Evolutionary conservation across 2,113 vertebrate genomes (phyloP), one percentile per base, ranked within the genome.

Genomic region (Leuciscus idus): DNA sequence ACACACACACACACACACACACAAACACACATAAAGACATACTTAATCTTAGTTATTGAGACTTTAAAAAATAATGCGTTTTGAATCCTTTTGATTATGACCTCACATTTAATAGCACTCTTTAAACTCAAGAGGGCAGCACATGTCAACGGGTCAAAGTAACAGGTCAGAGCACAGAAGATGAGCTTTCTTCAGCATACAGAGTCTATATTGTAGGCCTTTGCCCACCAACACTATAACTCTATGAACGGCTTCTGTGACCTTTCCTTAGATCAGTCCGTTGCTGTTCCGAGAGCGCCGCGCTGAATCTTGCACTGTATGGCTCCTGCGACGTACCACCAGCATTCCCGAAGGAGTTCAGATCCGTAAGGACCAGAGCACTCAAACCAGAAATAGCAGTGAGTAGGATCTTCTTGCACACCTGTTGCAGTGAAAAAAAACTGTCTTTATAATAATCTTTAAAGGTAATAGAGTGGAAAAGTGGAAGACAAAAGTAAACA

Each of bases 321-420:
- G 93, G 92, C 84, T 93, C 81, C 91, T 93, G 50, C 91, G 92
- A 87, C 92, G 92, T 89, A 89, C 88, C 2, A 83, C 91, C 81
- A 93, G 89, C 19, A 83, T 91, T 57, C 91, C 91, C 26, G 86
- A 92, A 76, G 77, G 83, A 48, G 75, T 36, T 23, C 72, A 87
- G 68, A 23, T 81, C 84, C 83, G 55, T 15, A 75, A 84, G 17
- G 88, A 84, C 66, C 84, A 87, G 61, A 78, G 88, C 6, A 81
- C 80, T 36, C 90, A 68, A 4, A 89, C 91, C 66, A 77, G 81
- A 89, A 90, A 92, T 85, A 66, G 78, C 72, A 82, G 89, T 90
- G 61, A 91, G 90, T 90, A 70, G n/a, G 68, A 33, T 62, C 26
- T 64, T 13, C 79, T 6, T 81, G 12, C 43, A 46, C 36, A 81